Percentiles rank a stretch among this genome's conserved stretches.
Evolutionary conservation across 1,140 invertebrate species (phyloP).

Genomic region (Drosophila lacertosa): DNA sequence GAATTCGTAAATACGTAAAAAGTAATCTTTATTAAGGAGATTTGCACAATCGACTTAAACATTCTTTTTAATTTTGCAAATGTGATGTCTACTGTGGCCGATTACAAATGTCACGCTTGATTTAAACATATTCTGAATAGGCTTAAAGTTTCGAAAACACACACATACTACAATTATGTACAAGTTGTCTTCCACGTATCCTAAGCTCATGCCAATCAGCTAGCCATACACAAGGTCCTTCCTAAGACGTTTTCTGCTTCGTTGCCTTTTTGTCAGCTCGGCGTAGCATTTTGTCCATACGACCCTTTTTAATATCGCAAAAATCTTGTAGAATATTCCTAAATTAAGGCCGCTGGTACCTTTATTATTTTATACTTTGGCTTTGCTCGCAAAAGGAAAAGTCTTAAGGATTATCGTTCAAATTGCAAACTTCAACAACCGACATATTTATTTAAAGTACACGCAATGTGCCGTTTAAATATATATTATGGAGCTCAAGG

Average conservation of each 20-base stretch:
- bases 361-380: constrained; percentile 44
- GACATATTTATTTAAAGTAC: constrained; percentile 10
- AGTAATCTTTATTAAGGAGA: too few relatives aligned
- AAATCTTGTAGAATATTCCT: constrained; percentile 58
- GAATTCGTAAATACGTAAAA: too few relatives aligned
- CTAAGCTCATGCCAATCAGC: constrained; percentile 49
- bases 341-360: constrained; percentile 62
- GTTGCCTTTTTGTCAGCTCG: constrained; percentile 33
- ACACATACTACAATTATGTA: constrained; percentile 2
- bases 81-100: too few relatives aligned
- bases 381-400: constrained; percentile 42
- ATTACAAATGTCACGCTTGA: neutral
- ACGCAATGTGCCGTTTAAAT: constrained; percentile 25
- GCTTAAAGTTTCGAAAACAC: constrained; percentile 1
- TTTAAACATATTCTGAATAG: neutral
- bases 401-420: constrained; percentile 60
- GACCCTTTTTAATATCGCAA: constrained; percentile 50
- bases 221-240: constrained; percentile 18
- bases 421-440: constrained; percentile 53
- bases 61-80: too few relatives aligned
- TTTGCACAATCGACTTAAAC: too few relatives aligned
- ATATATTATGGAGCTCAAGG: constrained; percentile 12
- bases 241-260: constrained; percentile 53
- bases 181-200: constrained; percentile 38
- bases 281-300: constrained; percentile 22